Evolutionary conservation across 2,888 invertebrate species (phyloP), one percentile per base, ranked within the genome.

Genomic region (Hetaerina titia): DNA sequence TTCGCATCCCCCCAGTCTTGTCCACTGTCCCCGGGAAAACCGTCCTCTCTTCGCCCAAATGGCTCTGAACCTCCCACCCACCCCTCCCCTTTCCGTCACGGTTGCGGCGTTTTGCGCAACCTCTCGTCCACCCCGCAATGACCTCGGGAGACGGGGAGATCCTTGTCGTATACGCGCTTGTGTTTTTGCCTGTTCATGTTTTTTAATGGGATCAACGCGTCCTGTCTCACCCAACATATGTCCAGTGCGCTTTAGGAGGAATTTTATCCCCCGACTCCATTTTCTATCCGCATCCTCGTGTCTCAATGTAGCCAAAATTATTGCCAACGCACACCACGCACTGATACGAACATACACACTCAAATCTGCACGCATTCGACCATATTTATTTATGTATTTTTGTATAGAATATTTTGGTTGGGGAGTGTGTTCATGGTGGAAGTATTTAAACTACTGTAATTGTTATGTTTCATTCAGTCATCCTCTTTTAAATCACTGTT

Each of bases 161-260:
- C 90, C 90, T 63, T 60, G 25, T 63, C 58, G 90, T 64, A 64
- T 57, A n/a, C 58, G 89, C 56, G 9, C n/a, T 5, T 15, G 89
- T 89, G 89, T 89, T 58, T 58, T n/a, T 57, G 89, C 58, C 57
- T 57, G n/a, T 57, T 89, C 56, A 58, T 89, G 56, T 56, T 89
- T 89, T 89, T 89, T 58, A 58, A 89, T 58, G 89, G 58, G 58
- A 58, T 56, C 56, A 45, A n/a, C 92, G 31, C 64, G 31, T 45
- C 60, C 17, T 45, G 45, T 64, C 63, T 31, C 31, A n/a, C 13
- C 31, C 81, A 81, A 81, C 81, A 81, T 81, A 81, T 81, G 81
- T 81, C 81, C 81, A 13, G 81, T 13, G 9, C 25, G 81, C 31
- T 25, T 81, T 81, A 31, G 31, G 81, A 15, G 81, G 81, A 31